Percentiles rank a stretch among this genome's conserved stretches.
These are phyloP conservation scores for western clawed frog (Xenopus tropicalis) DNA, from an alignment of 2,113 vertebrate species.

Conservation along the genomic window DNA sequence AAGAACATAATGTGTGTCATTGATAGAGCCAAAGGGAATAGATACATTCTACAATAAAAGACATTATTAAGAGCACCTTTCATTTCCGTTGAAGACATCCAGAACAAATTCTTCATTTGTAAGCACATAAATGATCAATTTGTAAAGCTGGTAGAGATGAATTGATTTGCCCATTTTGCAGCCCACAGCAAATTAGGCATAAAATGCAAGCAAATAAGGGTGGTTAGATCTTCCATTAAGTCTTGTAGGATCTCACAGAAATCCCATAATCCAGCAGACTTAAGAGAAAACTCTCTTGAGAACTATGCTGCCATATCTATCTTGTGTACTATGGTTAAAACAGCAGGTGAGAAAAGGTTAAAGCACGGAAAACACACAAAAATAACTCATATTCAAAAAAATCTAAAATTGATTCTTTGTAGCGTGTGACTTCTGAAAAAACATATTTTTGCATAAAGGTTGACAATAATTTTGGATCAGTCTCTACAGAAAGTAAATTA, in stretches of 20 bases:
- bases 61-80: conserved; percentile 3
- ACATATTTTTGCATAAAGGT: too few species aligned
- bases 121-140: conserved; percentile 8
- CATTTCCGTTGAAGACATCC: not conserved
- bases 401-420: too few species aligned
- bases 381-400: too few species aligned
- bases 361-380: too few species aligned
- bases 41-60: not conserved
- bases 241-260: too few species aligned
- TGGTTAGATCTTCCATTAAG: too few species aligned
- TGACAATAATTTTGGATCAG: too few species aligned
- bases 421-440: too few species aligned
- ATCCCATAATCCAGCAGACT: too few species aligned
- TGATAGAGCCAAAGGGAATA: conserved; percentile 9
- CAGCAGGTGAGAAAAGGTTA: not conserved
- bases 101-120: conserved; percentile 6
- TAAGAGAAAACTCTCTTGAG: not conserved
- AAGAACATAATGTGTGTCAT: conserved; percentile 15
- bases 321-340: not conserved
- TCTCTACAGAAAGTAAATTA: too few species aligned
- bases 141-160: not conserved
- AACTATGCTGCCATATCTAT: not conserved
- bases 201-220: not conserved
- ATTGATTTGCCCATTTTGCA: not conserved
- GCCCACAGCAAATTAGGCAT: not conserved